Evolutionary conservation across 2,888 invertebrate species (phyloP).

Genomic region (Stenichneumon culpator): DNA sequence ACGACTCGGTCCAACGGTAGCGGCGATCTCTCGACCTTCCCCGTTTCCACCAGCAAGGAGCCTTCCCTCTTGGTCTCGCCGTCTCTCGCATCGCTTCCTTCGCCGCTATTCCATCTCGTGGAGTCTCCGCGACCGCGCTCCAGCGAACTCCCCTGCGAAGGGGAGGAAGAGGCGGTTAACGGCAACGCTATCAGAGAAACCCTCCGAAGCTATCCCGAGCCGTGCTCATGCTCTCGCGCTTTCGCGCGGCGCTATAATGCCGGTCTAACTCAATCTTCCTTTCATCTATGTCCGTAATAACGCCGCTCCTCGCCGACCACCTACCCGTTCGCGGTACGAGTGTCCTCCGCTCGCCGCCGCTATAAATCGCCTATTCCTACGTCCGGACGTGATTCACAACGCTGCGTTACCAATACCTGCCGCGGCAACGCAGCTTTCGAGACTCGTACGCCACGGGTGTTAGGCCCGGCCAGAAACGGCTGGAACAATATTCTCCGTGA

Average conservation of each 20-base stretch:
- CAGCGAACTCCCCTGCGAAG: slow-evolving; percentile 12
- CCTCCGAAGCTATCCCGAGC: slow-evolving; percentile 60
- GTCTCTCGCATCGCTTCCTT: slow-evolving; percentile 10
- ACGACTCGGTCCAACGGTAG: slow-evolving; percentile 21
- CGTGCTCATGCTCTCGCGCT: slow-evolving; percentile 58
- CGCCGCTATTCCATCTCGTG: background rate
- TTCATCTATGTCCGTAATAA: slow-evolving; percentile 77
- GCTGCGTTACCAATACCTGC: background rate
- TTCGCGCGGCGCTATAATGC: slow-evolving; percentile 59
- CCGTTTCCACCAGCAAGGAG: slow-evolving; percentile 17
- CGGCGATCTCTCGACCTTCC: slow-evolving; percentile 36
- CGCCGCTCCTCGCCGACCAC: slow-evolving; percentile 57
- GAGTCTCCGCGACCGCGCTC: slow-evolving; percentile 21
- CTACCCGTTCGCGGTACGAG: slow-evolving; percentile 41
- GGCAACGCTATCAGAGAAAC: slow-evolving; percentile 65
- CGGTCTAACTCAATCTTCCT: slow-evolving; percentile 77
- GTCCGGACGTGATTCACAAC: background rate
- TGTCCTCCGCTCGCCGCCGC: slow-evolving; percentile 41
- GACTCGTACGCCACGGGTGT: background rate
- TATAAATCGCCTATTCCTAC: background rate
- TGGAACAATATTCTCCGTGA: background rate
- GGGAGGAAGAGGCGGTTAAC: slow-evolving; percentile 21
- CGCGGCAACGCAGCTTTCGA: background rate
- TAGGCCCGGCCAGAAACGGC: background rate
- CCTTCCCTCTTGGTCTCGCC: slow-evolving; percentile 23